These are phyloP conservation scores for Busseola fusca DNA, from an alignment of 2,888 invertebrate species.

Conservation along the genomic window DNA sequence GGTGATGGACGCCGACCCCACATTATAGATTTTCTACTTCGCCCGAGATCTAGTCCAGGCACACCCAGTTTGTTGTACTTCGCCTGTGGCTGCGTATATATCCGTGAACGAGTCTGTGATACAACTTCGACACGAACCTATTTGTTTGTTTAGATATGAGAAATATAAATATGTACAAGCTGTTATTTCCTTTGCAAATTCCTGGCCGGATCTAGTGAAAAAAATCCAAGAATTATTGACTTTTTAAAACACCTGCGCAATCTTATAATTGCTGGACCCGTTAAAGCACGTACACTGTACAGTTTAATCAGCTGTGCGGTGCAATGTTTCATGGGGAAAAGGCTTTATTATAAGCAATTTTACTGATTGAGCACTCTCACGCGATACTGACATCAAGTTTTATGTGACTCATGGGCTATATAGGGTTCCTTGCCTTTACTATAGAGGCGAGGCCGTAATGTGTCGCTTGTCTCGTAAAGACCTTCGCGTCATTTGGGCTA, in stretches of 20 bases:
- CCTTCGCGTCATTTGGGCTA: constrained; percentile 35
- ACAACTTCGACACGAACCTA: constrained; percentile 16
- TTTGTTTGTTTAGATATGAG: constrained; percentile 15
- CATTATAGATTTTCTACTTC: constrained; percentile 46
- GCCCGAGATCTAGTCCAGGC: constrained; percentile 34
- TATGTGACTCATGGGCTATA: constrained; percentile 60
- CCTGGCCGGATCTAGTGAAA: background rate
- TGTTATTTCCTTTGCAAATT: constrained; percentile 21
- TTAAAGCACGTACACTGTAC: constrained; percentile 45
- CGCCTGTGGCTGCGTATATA: constrained; percentile 25
- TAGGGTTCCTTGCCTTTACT: constrained; percentile 52
- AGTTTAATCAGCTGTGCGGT: constrained; percentile 57
- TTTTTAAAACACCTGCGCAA: constrained; percentile 49
- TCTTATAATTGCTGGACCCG: constrained; percentile 38
- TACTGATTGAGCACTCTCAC: constrained; percentile 59
- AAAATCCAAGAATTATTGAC: constrained; percentile 22
- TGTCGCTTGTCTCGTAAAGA: constrained; percentile 31
- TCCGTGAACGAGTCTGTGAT: constrained; percentile 5
- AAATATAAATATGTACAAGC: constrained; percentile 15
- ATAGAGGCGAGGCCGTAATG: constrained; percentile 50
- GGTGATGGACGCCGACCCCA: constrained; percentile 37
- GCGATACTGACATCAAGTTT: constrained; percentile 57
- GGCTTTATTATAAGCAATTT: constrained; percentile 51
- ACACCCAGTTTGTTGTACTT: constrained; percentile 46
- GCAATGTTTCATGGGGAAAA: constrained; percentile 51